Percentiles rank a stretch among this genome's conserved stretches.
Conservation (phyloP, 2,888 invertebrate genomes). For the Andrena dorsata region DNA sequence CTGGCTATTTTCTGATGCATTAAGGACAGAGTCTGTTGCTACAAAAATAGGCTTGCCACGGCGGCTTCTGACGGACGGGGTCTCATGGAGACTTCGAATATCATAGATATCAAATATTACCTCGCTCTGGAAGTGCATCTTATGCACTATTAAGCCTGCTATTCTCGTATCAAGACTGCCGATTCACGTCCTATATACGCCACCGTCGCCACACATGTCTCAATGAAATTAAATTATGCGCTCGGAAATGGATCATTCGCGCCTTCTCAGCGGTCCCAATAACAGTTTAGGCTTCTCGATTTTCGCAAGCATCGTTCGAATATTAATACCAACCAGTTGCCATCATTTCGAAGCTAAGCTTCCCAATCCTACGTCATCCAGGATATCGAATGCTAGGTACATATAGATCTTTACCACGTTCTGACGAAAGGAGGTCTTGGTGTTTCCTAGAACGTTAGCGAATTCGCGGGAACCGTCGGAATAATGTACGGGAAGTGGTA, state of each 20-base stretch:
- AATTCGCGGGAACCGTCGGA: not conserved
- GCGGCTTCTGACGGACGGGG: too few relatives aligned
- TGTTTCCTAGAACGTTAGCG: not conserved
- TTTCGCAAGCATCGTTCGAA: not conserved
- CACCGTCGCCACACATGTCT: not conserved
- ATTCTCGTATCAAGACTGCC: not conserved
- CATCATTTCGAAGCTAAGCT: not conserved
- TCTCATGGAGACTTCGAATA: too few relatives aligned
- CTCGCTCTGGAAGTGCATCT: not conserved
- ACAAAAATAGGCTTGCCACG: not conserved
- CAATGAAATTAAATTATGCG: not conserved
- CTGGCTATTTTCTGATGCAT: not conserved
- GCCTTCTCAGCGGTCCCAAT: not conserved
- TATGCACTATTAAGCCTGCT: not conserved
- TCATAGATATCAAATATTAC: not conserved
- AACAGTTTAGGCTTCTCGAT: not conserved
- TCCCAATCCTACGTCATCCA: too few relatives aligned
- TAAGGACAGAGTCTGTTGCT: not conserved
- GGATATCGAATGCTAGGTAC: not conserved
- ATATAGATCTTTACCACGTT: not conserved
- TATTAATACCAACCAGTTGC: not conserved
- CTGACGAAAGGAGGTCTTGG: not conserved
- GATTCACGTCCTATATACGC: slow-evolving; percentile 1
- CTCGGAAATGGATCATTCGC: not conserved
- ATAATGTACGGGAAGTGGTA: not conserved